Percentiles rank a stretch among this genome's conserved stretches.
Conservation (phyloP, 2,797 vertebrate species). For the Falco novaeseelandiae region DNA sequence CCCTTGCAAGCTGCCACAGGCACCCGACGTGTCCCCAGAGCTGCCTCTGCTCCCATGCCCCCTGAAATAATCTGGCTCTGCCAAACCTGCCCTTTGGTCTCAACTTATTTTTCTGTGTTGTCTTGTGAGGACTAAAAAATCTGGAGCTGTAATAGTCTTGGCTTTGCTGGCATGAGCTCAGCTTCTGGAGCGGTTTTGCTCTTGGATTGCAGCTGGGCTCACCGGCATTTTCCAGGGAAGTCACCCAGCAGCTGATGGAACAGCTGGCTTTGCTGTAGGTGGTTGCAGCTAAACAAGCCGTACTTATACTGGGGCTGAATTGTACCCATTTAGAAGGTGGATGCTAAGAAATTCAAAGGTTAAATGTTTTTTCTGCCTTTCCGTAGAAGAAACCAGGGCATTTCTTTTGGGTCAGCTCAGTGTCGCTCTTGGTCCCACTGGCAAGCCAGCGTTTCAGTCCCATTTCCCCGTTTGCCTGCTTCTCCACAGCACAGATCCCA, state of each 20-base stretch:
- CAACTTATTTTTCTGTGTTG: not conserved
- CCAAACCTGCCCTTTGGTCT: not conserved
- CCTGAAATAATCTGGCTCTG: not conserved
- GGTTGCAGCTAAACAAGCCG: not conserved
- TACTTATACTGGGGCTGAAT: accelerated
- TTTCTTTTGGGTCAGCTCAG: not conserved
- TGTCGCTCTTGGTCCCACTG: accelerated
- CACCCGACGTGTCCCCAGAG: not conserved
- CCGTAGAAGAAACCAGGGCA: not conserved
- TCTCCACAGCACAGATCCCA: not conserved
- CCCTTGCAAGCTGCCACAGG: not conserved
- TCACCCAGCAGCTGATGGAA: not conserved
- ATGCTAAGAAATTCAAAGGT: not conserved
- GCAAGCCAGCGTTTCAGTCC: not conserved
- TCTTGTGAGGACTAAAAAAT: not conserved
- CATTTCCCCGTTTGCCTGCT: not conserved
- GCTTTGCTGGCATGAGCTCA: not conserved
- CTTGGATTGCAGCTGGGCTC: not conserved
- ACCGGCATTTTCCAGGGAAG: not conserved
- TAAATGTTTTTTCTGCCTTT: not conserved
- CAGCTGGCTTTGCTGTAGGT: not conserved
- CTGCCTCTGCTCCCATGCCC: not conserved
- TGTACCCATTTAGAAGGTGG: not conserved
- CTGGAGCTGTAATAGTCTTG: not conserved
- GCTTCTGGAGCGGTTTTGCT: not conserved